Conservation (phyloP, 2,888 invertebrate genomes). For the Adelognathus sp. region DNA sequence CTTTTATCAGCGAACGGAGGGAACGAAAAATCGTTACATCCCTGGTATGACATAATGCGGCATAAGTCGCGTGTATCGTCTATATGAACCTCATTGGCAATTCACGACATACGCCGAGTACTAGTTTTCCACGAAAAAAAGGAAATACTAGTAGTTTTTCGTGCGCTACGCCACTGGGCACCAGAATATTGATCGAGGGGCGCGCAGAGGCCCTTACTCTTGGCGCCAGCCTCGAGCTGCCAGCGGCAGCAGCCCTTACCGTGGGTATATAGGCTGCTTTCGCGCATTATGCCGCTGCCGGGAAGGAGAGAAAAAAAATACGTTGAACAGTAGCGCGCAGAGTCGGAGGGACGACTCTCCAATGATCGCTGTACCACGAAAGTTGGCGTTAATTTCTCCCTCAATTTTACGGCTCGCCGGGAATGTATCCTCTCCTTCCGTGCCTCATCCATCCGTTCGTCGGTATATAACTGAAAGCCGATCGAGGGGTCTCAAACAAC, state of each 20-base stretch:
- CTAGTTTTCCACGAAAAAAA: conserved; percentile 12
- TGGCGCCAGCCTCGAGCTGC: conserved; percentile 58
- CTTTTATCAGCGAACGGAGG: too few relatives aligned
- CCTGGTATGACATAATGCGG: too few relatives aligned
- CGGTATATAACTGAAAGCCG: neutral
- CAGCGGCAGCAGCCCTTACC: conserved; percentile 53
- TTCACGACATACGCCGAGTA: conserved; percentile 3
- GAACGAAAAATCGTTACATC: too few relatives aligned
- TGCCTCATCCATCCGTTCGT: neutral
- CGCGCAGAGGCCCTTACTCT: conserved; percentile 70
- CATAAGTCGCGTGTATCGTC: neutral
- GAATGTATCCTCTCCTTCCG: neutral
- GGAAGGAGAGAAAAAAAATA: conserved; percentile 7
- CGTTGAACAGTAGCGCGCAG: conserved; percentile 12
- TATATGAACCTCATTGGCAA: neutral
- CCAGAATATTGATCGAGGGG: conserved; percentile 76
- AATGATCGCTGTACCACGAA: conserved; percentile 38
- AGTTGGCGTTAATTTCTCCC: conserved; percentile 49
- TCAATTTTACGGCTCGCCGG: conserved; percentile 44
- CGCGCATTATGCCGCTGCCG: conserved; percentile 39
- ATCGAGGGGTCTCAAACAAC: neutral
- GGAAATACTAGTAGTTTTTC: conserved; percentile 64
- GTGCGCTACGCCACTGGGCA: conserved; percentile 73
- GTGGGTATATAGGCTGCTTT: conserved; percentile 35
- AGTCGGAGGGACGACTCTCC: conserved; percentile 35